phyloP scores from a whole-genome alignment of 2,888 invertebrate species.

The Drosophila histrio region DNA sequence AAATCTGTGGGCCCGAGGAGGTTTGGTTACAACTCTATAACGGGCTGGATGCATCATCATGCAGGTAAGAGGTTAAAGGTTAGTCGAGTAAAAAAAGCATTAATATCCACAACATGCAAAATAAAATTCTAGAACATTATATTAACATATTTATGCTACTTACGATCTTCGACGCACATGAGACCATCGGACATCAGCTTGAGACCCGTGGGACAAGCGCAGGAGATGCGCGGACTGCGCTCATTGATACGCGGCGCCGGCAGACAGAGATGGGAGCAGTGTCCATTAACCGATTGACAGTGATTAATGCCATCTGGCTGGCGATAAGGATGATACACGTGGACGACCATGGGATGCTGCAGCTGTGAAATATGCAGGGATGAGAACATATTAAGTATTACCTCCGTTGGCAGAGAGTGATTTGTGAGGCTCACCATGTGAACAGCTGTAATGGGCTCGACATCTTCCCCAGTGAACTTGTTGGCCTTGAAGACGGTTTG shows the following conservation, averaged over 20 bases:
- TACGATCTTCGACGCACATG: slow-evolving; percentile 95
- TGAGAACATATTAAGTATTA: not conserved
- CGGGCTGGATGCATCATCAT: slow-evolving; percentile 32
- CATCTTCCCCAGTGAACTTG: slow-evolving; percentile 94
- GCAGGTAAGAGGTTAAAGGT: slow-evolving; percentile 9
- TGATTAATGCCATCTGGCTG: slow-evolving; percentile 96
- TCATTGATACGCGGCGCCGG: slow-evolving; percentile 93
- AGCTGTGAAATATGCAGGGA: slow-evolving; percentile 85
- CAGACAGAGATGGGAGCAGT: slow-evolving; percentile 95
- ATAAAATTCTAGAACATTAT: not conserved
- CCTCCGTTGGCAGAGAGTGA: not conserved
- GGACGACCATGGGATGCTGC: slow-evolving; percentile 97
- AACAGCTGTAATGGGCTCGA: slow-evolving; percentile 92
- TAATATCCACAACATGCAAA: slow-evolving; percentile 26
- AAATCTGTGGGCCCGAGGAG: slow-evolving; percentile 36
- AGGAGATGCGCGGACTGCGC: slow-evolving; percentile 92
- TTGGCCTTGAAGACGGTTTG: slow-evolving; percentile 96
- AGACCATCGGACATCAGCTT: slow-evolving; percentile 91
- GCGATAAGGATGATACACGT: slow-evolving; percentile 97
- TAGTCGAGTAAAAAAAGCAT: slow-evolving; percentile 23
- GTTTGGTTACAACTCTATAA: slow-evolving; percentile 25
- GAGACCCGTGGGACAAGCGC: slow-evolving; percentile 95
- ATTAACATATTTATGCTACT: slow-evolving; percentile 82
- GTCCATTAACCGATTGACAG: slow-evolving; percentile 95
- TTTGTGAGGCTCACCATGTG: slow-evolving; percentile 87